Evolutionary conservation across 2,113 vertebrate species (phyloP).

Genomic region (Odontophorus gujanensis): DNA sequence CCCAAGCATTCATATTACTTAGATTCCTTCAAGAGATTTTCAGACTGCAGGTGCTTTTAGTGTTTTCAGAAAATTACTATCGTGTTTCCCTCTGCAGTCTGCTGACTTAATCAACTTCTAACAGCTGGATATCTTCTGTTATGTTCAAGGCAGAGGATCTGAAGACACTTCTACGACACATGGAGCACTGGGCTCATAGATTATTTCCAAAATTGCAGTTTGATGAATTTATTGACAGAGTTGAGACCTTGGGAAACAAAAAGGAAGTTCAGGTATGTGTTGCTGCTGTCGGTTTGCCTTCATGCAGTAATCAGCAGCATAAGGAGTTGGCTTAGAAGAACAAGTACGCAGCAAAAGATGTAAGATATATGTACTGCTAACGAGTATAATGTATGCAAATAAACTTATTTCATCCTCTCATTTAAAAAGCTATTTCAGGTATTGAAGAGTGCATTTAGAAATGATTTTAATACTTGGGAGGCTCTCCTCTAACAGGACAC

Average conservation of each 20-base stretch:
- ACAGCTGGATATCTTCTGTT: neutral
- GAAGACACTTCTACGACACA: conserved; percentile 85
- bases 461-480: neutral
- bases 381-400: neutral
- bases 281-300: neutral
- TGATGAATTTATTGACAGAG: conserved; percentile 90
- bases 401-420: neutral
- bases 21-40: neutral
- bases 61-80: conserved; percentile 14
- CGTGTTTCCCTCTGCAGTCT: neutral
- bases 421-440: neutral
- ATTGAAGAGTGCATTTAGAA: neutral
- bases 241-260: conserved; percentile 90
- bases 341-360: neutral
- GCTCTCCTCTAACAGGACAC: neutral
- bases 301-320: fast-evolving
- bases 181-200: conserved; percentile 98
- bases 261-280: conserved; percentile 92
- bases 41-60: neutral
- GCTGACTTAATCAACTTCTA: neutral
- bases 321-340: neutral
- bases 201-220: conserved; percentile 93
- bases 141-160: conserved; percentile 86
- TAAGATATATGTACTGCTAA: neutral
- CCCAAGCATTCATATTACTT: fast-evolving